Percentiles rank a stretch among this genome's conserved stretches.
Conservation (phyloP, 2,888 invertebrate genomes). For the Parascotia fuliginaria region DNA sequence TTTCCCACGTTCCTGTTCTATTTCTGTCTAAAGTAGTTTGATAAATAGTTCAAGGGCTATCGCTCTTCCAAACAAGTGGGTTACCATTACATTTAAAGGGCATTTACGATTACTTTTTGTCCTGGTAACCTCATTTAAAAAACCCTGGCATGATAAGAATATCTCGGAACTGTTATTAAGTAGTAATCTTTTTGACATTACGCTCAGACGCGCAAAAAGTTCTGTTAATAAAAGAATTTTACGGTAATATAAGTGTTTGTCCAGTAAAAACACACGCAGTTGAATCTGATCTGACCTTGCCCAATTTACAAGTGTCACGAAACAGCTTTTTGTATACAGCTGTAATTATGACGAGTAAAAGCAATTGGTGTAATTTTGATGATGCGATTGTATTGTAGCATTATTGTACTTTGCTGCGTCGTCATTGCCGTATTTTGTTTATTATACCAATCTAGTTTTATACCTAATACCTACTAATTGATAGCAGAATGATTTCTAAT, state of each 20-base stretch:
- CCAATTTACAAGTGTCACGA: slow-evolving; percentile 28
- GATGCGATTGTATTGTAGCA: background rate
- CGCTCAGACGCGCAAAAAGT: slow-evolving; percentile 32
- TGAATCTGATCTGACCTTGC: slow-evolving; percentile 35
- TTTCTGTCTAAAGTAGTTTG: slow-evolving; percentile 50
- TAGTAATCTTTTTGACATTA: slow-evolving; percentile 45
- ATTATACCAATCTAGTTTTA: too few relatives aligned
- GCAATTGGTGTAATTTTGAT: slow-evolving; percentile 18
- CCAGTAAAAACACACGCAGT: too few relatives aligned
- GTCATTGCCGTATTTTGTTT: too few relatives aligned
- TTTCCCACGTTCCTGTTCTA: slow-evolving; percentile 46
- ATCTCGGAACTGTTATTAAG: slow-evolving; percentile 31
- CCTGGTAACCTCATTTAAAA: slow-evolving; percentile 71
- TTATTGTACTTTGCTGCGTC: too few relatives aligned
- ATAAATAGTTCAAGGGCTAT: slow-evolving; percentile 78
- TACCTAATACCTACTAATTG: too few relatives aligned
- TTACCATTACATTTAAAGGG: slow-evolving; percentile 67
- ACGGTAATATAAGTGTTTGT: background rate
- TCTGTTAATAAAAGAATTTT: slow-evolving; percentile 14
- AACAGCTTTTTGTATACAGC: slow-evolving; percentile 20
- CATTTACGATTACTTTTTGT: slow-evolving; percentile 70
- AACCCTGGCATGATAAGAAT: slow-evolving; percentile 37
- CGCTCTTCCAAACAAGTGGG: slow-evolving; percentile 68
- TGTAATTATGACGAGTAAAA: slow-evolving; percentile 38
- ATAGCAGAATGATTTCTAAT: too few relatives aligned